A percentile compares a stretch with the other conserved stretches of the same genome.
These are phyloP conservation scores for Elysia chlorotica DNA, from an alignment of 1,140 invertebrate species.

Conservation along the genomic window DNA sequence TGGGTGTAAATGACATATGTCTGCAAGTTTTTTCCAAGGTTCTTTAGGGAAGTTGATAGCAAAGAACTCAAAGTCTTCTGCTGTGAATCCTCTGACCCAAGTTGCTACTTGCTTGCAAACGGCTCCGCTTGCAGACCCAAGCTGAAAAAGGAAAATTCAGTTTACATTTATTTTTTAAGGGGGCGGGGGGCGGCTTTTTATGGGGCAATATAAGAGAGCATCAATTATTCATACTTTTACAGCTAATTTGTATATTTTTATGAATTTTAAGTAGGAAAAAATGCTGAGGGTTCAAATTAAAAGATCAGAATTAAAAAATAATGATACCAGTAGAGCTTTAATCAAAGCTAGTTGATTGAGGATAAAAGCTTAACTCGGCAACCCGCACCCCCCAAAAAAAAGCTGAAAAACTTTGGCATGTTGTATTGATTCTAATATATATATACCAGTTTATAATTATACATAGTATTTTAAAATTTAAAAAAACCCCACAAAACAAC, in stretches of 20 bases:
- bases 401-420: no score
- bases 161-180: not conserved
- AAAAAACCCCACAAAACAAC: not conserved
- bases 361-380: not conserved
- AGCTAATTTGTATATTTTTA: not conserved
- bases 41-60: slow-evolving; percentile 51
- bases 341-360: not conserved
- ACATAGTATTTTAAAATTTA: not conserved
- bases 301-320: not conserved
- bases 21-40: slow-evolving; percentile 58
- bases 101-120: slow-evolving; percentile 46
- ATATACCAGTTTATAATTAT: not conserved
- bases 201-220: not conserved
- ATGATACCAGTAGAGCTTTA: not conserved
- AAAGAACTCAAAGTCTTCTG: slow-evolving; percentile 53
- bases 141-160: slow-evolving; percentile 28
- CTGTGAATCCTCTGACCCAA: slow-evolving; percentile 46
- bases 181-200: not conserved
- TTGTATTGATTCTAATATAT: not conserved
- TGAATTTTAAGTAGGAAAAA: not conserved
- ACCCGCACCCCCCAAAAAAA: not conserved
- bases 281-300: not conserved
- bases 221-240: not conserved
- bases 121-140: slow-evolving; percentile 51
- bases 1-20: slow-evolving; percentile 56